Base-by-base conservation (phyloP, 2,888 invertebrate genomes). In the Mycalesis mineus region DNA sequence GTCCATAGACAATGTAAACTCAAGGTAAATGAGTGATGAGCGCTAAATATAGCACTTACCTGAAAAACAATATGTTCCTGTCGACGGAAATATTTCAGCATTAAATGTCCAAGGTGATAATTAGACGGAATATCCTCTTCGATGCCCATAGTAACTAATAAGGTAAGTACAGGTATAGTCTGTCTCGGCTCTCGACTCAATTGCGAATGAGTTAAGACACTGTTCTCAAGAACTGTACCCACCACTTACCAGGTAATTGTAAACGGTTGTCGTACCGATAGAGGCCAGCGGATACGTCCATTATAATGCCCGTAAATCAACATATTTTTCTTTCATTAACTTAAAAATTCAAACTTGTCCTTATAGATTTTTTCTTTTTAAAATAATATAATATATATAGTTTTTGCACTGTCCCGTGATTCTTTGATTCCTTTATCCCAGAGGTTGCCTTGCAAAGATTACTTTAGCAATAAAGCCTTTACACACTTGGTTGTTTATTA, bases 101-200 rank as follows among this genome's bases (percentile, higher is more conserved):
- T 54, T 11, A 77, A 44, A 53, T 79, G 71, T 6, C 80, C 82
- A 39, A 78, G 52, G 56, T 78, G 74, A 44, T 68, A 72, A 22
- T 74, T 15, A 8, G 54, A 33, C 17, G 55, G 36, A 31, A 54
- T 17, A 29, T 58, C 49, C 15, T 29, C 54, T 8, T 37, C 28
- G 6, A 22, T n/a, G 33, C 31, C n/a, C 47, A 39, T 47, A n/a
- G n/a, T n/a, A n/a, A n/a, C 13, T 40, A 9, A 40, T 40, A 7
- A 28, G 13, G 0, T 14, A 1, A 22, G 22, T 8, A 41, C 15
- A 39, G 14, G 13, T 7, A 13, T 1, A 29, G 7, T n/a, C 50
- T 14, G 29, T 9, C 50, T 17, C 14, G 29, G 9, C 14, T 14
- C 39, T 29, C 11, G 15, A 9, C 29, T 29, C 29, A 29, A 40